Conservation (phyloP, 2,797 vertebrate species). For the Anguilla anguilla region DNA sequence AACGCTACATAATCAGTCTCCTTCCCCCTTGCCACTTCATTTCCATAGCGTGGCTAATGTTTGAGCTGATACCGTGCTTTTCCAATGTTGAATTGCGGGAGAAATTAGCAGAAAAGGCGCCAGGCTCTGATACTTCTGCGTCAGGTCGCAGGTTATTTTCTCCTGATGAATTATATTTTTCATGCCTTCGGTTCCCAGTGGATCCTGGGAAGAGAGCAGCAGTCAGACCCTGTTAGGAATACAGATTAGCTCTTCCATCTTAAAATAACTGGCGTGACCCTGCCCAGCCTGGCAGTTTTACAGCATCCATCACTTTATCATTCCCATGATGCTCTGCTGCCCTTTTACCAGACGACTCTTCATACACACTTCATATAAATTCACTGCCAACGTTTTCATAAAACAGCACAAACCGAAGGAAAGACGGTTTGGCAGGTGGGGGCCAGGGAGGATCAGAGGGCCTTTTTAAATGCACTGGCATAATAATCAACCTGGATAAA, state of each 20-base stretch:
- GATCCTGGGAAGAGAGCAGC: constrained; percentile 4
- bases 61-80: neutral
- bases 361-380: neutral
- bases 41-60: neutral
- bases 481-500: neutral
- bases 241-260: constrained; percentile 14
- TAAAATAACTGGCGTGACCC: constrained; percentile 22
- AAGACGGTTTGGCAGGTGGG: neutral
- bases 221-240: constrained; percentile 5
- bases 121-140: neutral
- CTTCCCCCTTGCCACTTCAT: neutral
- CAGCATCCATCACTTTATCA: constrained; percentile 1
- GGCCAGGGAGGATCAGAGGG: neutral
- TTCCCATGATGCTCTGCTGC: neutral
- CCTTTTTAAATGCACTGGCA: neutral
- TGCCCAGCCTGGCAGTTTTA: neutral
- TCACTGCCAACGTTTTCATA: neutral
- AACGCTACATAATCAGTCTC: neutral
- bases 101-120: neutral
- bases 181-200: constrained; percentile 6
- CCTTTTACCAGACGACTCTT: neutral
- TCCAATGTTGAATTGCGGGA: neutral
- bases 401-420: neutral
- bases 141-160: neutral
- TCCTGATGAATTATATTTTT: constrained; percentile 23